Base-by-base conservation (phyloP, 2,888 invertebrate genomes). In the Mesochorus sp. region DNA sequence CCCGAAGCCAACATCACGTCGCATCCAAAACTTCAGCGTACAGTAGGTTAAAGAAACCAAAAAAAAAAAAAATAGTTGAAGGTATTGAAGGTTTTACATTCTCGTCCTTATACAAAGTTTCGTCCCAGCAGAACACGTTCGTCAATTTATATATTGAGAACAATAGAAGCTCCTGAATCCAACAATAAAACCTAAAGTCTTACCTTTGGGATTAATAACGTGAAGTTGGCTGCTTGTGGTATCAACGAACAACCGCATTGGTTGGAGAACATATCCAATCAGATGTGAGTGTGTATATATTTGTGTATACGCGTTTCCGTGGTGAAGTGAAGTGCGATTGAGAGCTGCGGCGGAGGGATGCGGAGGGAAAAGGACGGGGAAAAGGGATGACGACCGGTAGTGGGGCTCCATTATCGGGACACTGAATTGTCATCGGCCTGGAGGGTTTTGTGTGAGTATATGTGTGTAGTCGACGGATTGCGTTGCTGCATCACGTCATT, bases 101-200 rank as follows among this genome's bases (percentile, higher is more conserved):
- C n/a, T n/a, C n/a, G n/a, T n/a, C n/a, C n/a, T n/a, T n/a, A n/a
- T n/a, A n/a, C n/a, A n/a, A n/a, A n/a, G n/a, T n/a, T 37, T 49
- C 31, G 53, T 51, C 19, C 59, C 42, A 75, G 71, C 59, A 67
- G 70, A 49, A 51, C 67, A 74, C 74, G 66, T 76, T 76, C 62
- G 75, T 59, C 53, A 71, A 76, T 62, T 57, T n/a, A n/a, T n/a
- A 53, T 39, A 59, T 62, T 31, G 70, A 49, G 70, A 64, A 76
- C 76, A 70, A 76, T 51, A 31, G 55, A 17, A 4, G n/a, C n/a
- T 19, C 19, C 12, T 31, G 68, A 55, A 61, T 68, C 28, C 55
- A 49, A 49, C 49, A 76, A 70, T 68, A 76, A 39, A 47, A n/a
- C 8, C 0, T 26, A 55, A 57, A 39, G 17, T 19, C 3, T 28